Conservation (phyloP, 2,888 invertebrate species). For the Machimus atricapillus region DNA sequence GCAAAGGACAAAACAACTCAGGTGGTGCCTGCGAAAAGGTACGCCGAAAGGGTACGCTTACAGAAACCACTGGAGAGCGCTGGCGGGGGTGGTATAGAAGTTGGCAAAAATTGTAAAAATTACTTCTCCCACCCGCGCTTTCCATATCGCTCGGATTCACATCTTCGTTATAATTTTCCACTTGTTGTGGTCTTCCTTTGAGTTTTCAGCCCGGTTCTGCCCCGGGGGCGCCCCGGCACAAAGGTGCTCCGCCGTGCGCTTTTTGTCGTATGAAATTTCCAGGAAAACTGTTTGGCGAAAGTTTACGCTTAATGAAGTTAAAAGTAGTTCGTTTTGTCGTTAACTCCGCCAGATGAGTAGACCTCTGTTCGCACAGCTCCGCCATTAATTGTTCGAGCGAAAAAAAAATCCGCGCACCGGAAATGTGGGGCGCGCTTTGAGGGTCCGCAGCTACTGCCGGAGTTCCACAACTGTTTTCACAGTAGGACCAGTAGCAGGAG, state of each 20-base stretch:
- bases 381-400: slow-evolving; percentile 28
- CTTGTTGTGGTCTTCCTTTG: slow-evolving; percentile 40
- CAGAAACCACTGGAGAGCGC: not conserved
- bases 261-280: slow-evolving; percentile 10
- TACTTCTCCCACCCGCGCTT: slow-evolving; percentile 1
- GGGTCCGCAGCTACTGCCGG: too few species aligned
- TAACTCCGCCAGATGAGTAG: slow-evolving; percentile 22
- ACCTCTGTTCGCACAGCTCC: slow-evolving; percentile 6
- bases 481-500: too few species aligned
- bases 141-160: slow-evolving; percentile 33
- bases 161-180: slow-evolving; percentile 41
- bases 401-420: not conserved
- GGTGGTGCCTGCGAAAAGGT: not conserved
- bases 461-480: not conserved
- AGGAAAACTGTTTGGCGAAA: slow-evolving; percentile 38
- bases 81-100: not conserved
- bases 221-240: not conserved
- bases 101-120: slow-evolving; percentile 29
- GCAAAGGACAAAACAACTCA: not conserved
- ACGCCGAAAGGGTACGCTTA: not conserved
- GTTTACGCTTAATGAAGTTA: slow-evolving; percentile 41
- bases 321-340: slow-evolving; percentile 39
- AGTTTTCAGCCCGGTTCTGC: not conserved
- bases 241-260: slow-evolving; percentile 1
- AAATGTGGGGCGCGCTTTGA: not conserved